Conservation (phyloP, 2,113 vertebrate genomes). For the Eurystomus gularis region DNA sequence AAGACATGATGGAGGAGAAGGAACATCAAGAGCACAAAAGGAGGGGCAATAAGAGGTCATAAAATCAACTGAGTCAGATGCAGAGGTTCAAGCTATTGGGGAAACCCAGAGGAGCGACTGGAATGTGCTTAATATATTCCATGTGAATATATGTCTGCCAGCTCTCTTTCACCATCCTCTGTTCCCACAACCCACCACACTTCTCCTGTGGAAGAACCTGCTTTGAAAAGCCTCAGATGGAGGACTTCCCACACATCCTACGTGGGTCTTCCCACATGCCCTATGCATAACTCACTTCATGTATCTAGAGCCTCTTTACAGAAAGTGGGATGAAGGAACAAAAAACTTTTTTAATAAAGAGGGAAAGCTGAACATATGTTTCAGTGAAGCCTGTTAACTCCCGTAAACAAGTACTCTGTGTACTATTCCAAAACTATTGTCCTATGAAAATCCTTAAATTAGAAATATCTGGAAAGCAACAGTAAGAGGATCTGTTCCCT, state of each 20-base stretch:
- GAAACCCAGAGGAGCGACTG: conserved; percentile 40
- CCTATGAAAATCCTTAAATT: conserved; percentile 41
- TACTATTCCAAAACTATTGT: conserved; percentile 33
- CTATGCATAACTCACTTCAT: neutral
- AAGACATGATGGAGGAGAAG: conserved; percentile 17
- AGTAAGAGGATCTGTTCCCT: conserved; percentile 37
- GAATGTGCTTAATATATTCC: conserved; percentile 58
- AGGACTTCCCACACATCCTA: neutral
- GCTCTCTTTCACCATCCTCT: conserved; percentile 40
- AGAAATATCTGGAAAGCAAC: conserved; percentile 27
- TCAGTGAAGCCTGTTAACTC: conserved; percentile 14
- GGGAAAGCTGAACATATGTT: conserved; percentile 22
- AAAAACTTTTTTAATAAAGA: neutral
- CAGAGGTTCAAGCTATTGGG: conserved; percentile 32
- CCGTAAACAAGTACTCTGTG: conserved; percentile 47
- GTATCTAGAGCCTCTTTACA: neutral
- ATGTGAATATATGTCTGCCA: conserved; percentile 60
- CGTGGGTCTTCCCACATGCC: neutral
- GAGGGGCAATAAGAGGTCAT: conserved; percentile 37
- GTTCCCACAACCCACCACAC: conserved; percentile 28
- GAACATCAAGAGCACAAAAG: conserved; percentile 38
- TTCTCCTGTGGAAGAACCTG: conserved; percentile 29
- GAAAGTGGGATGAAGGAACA: neutral
- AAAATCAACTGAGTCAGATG: conserved; percentile 34
- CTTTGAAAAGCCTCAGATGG: conserved; percentile 7